Evolutionary conservation across 2,888 invertebrate species (phyloP), one percentile per base, ranked within the genome.

Genomic region (Mayetiola destructor): DNA sequence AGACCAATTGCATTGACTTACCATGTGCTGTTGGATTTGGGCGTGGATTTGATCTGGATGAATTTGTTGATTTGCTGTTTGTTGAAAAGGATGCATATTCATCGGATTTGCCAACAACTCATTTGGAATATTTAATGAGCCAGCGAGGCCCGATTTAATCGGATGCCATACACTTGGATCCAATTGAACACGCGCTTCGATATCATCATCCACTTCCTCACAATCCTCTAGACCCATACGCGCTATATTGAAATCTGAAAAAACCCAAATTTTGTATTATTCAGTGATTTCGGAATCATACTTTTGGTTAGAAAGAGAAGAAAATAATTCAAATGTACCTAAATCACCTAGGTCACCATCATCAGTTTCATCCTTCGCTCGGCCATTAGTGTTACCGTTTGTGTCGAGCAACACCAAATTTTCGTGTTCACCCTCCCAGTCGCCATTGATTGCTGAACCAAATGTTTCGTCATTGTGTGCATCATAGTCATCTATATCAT

Each of bases 391-490:
- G 20, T 53, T 53, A 18, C 53, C 53, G 30, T 53, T 53, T 10
- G 18, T 78, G n/a, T 77, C 75, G 58, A 79, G 73, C 63, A 77
- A 77, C 6, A 83, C 80, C 63, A 81, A 74, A 66, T 81, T 80
- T 66, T 84, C 83, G 68, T 85, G 85, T 61, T 80, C 80, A 63
- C 80, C 76, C 66, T 85, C 85, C 85, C 85, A 85, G 66, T 85
- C 85, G 16, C 80, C 81, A 59, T 80, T 76, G 66, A 82, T 82
- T 62, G 81, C 84, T 56, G 82, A 81, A 27, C 92, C 92, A 70
- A 93, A 93, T 0, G 93, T 93, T 73, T 92, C 92, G 72, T 92
- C 88, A 65, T 93, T 93, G 61, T 91, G 79, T 1, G 90, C 90
- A 75, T 93, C 91, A 71, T 90, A 91, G 66, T 89, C 89, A 61